These are phyloP conservation scores for Panorpa germanica DNA, from an alignment of 2,888 invertebrate species.

Conservation along the genomic window DNA sequence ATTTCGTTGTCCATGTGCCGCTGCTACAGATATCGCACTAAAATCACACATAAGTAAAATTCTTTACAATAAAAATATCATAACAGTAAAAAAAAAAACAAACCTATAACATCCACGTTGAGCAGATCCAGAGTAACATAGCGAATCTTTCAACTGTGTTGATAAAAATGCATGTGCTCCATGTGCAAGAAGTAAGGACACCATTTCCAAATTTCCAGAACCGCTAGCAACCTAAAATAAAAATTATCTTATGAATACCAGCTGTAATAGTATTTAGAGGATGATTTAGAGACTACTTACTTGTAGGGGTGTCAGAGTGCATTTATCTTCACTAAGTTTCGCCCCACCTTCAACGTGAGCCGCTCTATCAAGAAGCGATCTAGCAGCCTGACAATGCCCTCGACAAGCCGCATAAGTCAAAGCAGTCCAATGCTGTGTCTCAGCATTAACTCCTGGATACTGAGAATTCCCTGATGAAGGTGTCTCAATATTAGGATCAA, in stretches of 20 bases:
- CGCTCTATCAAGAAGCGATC: conserved; percentile 57
- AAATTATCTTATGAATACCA: conserved; percentile 2
- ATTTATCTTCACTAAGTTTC: conserved; percentile 61
- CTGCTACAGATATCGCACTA: conserved; percentile 76
- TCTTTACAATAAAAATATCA: neutral
- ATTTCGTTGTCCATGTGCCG: conserved; percentile 68
- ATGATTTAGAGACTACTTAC: conserved; percentile 21
- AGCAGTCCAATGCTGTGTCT: conserved; percentile 73
- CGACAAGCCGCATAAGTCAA: conserved; percentile 56
- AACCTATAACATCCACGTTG: conserved; percentile 70
- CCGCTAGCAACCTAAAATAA: conserved; percentile 49
- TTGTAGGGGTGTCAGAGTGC: conserved; percentile 76
- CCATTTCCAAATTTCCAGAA: conserved; percentile 61
- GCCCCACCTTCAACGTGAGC: conserved; percentile 78
- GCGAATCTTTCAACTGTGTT: conserved; percentile 62
- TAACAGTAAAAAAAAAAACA: no score
- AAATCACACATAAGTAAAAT: conserved; percentile 10
- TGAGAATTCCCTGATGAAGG: conserved; percentile 23
- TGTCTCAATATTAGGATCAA: conserved; percentile 66
- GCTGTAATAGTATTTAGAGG: neutral
- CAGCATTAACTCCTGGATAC: conserved; percentile 29
- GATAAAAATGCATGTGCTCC: conserved; percentile 80
- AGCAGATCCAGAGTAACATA: conserved; percentile 72
- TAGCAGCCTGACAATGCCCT: conserved; percentile 36
- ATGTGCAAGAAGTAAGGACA: conserved; percentile 57